phyloP scores from a whole-genome alignment of 2,888 invertebrate genomes.

The Apocheima hispidaria region DNA sequence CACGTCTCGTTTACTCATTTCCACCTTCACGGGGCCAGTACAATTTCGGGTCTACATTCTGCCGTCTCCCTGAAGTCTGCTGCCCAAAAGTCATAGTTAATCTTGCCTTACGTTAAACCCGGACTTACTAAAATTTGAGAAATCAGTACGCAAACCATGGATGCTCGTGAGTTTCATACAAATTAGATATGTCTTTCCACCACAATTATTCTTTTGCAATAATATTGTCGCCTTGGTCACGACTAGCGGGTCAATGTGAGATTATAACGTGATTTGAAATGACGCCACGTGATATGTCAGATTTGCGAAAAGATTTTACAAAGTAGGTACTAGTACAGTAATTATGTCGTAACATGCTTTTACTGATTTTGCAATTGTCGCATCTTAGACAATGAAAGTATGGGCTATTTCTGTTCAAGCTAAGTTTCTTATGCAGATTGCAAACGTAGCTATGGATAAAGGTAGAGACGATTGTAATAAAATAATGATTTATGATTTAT shows the following conservation, averaged over 20 bases:
- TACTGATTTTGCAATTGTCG: slow-evolving; percentile 15
- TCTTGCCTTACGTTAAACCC: too few species aligned
- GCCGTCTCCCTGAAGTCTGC: too few species aligned
- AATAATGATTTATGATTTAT: neutral
- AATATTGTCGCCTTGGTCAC: slow-evolving; percentile 8
- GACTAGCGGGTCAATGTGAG: slow-evolving; percentile 7
- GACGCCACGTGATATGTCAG: slow-evolving; percentile 22
- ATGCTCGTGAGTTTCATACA: too few species aligned
- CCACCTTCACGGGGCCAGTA: too few species aligned
- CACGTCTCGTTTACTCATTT: too few species aligned
- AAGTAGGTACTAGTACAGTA: neutral
- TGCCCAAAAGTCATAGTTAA: too few species aligned
- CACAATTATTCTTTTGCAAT: slow-evolving; percentile 15
- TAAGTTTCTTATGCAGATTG: slow-evolving; percentile 8
- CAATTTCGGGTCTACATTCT: too few species aligned
- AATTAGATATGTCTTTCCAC: neutral
- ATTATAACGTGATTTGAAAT: slow-evolving; percentile 6
- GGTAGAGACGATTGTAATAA: neutral
- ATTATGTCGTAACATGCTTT: slow-evolving; percentile 21
- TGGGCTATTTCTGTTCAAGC: neutral
- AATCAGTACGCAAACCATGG: too few species aligned
- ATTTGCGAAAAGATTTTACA: slow-evolving; percentile 3
- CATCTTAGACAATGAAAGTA: slow-evolving; percentile 11
- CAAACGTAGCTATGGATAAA: neutral
- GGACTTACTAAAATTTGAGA: too few species aligned